Evolutionary conservation across 2,113 vertebrate species (phyloP), one percentile per base, ranked within the genome.

Genomic region (Empidonax alnorum): DNA sequence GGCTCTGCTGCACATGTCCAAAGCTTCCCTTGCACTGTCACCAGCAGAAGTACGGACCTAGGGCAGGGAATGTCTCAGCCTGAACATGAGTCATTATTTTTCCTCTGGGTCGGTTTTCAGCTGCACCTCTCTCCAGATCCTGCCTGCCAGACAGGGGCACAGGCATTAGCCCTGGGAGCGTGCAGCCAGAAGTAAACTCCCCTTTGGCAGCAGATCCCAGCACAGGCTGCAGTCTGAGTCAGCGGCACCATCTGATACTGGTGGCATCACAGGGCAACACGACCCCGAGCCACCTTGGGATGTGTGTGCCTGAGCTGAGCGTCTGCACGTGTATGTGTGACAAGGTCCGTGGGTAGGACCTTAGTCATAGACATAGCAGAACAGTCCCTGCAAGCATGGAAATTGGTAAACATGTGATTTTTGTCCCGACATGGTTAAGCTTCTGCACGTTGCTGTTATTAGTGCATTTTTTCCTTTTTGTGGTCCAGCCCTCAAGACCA

Each of bases 191-290:
- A 63, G 39, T 12, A 2, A 68, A 71, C 52, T 25, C 5, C 28
- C 27, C 25, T 58, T 47, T 5, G 5, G 75, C 55, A 49, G 67
- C 55, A 67, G 71, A 72, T 46, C 44, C 67, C 59, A 63, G 75
- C 2, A 1, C 56, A 30, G 19, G 3, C 58, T 19, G 47, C 76
- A n/a, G 72, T 7, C 63, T 73, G 74, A 24, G 12, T 24, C 23
- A 78, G 66, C 69, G 23, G 61, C 88, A 12, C 24, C 28, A 2
- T 27, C 56, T 12, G 65, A 67, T 3, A 9, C 55, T 1, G 3
- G 25, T 4, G 68, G 44, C 50, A 73, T n/a, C 0, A 0, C 46
- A 37, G 47, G 20, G 37, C 0, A 5, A 12, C 0, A 0, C 0
- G 6, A 10, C 15, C 5, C 13, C 0, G 0, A 87, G 33, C 24